Base-by-base conservation (phyloP, 2,113 vertebrate genomes). In the Stigmatopora argus region DNA sequence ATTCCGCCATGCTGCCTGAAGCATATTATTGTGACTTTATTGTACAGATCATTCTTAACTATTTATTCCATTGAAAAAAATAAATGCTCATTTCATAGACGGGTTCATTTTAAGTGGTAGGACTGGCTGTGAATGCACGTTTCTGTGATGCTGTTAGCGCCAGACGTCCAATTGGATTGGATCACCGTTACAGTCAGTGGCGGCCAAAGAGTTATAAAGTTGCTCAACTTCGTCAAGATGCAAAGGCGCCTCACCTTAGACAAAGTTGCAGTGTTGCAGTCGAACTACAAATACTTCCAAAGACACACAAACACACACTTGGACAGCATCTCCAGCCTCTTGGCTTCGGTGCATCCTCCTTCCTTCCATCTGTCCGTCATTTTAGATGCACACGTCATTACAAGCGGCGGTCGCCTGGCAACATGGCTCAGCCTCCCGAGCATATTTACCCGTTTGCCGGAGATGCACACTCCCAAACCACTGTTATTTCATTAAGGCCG, bases 341-440 rank as follows among this genome's bases (percentile, higher is more conserved):
- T 80, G 78, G 83, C 81, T 74, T 78, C 81, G 71, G 75, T 83
- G 59, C 64, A 58, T 83, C 80, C 74, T 79, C 82, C 74, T 79
- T 84, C 65, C 73, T 81, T 85, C 86, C 85, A 85, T 87, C 85
- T 81, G 82, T 86, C 85, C 76, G 77, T 85, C 84, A 82, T 72
- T 66, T 64, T 78, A 75, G 78, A 85, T 79, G 73, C 57, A 46
- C 65, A 72, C 70, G 70, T 78, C 81, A 78, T 87, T 76, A 86
- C 80, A 82, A 75, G 84, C 88, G 84, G 83, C 90, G 81, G 88
- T 92, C 90, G 89, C 89, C 84, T 91, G 91, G 90, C 90, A 91
- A 90, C 88, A 85, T 90, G 80, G 81, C 85, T 89, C 81, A 86
- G 82, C 73, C 83, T 86, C 86, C 77, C 75, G 85, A 61, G 86